A percentile compares a stretch with the other conserved stretches of the same genome.
Conservation (phyloP, 2,797 vertebrate species). For the Danio aesculapii region DNA sequence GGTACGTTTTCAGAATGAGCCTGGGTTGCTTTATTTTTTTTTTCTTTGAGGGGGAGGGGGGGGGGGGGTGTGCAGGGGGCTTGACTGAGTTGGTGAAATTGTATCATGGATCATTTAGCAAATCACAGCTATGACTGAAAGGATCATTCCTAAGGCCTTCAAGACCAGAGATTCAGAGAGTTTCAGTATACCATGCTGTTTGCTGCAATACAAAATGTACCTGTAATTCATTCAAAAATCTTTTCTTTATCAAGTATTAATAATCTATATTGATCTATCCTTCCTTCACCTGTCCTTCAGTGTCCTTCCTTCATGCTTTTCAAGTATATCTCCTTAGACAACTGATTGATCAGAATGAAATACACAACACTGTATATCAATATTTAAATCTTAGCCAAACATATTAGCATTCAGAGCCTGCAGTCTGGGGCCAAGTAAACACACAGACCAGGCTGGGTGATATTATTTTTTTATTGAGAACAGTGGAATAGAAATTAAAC, state of each 20-base stretch:
- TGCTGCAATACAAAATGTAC: neutral
- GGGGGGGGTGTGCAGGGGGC: no score
- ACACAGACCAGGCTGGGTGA: slow-evolving; percentile 43
- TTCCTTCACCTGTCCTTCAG: neutral
- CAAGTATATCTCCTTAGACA: slow-evolving; percentile 1
- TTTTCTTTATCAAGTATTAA: neutral
- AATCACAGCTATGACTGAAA: no score
- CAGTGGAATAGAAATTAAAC: slow-evolving; percentile 60
- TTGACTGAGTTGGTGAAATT: no score
- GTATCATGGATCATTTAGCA: no score
- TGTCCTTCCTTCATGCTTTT: neutral
- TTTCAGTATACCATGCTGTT: neutral
- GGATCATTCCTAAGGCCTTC: no score
- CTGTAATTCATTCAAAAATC: neutral
- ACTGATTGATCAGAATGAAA: neutral
- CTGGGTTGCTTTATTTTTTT: no score
- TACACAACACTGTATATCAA: slow-evolving; percentile 40
- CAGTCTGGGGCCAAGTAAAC: slow-evolving; percentile 52
- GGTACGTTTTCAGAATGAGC: no score
- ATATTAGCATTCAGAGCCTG: slow-evolving; percentile 50
- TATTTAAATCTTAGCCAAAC: slow-evolving; percentile 46
- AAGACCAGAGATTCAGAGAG: no score
- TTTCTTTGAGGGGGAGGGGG: no score
- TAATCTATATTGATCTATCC: neutral
- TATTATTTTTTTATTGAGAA: slow-evolving; percentile 54